Conservation (phyloP, 2,113 vertebrate genomes). For the Barnardius zonarius region DNA sequence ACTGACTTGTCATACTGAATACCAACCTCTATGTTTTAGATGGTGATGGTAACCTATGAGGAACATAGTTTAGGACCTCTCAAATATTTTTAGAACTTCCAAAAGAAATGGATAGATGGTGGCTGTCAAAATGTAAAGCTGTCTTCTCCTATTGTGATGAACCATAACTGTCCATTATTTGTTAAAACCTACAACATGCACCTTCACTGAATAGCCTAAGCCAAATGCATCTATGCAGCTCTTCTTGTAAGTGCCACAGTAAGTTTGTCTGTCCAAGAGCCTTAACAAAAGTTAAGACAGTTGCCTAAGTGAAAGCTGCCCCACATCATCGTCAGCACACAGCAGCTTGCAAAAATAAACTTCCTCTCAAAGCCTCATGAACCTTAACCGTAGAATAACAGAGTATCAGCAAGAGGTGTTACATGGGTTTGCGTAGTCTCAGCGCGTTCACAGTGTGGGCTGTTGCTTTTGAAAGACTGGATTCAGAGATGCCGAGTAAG, state of each 20-base stretch:
- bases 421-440: conserved; percentile 16
- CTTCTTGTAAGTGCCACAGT: not conserved
- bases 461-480: not conserved
- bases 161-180: not conserved
- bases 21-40: not conserved
- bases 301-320: conserved; percentile 29
- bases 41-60: not conserved
- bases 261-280: not conserved
- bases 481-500: not conserved
- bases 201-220: not conserved
- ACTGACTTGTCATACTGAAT: conserved; percentile 6
- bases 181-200: not conserved
- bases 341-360: conserved; percentile 56
- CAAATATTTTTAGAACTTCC: not conserved
- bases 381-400: conserved; percentile 11
- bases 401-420: conserved; percentile 5
- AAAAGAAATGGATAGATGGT: not conserved
- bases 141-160: not conserved
- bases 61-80: not conserved
- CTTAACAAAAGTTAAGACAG: conserved; percentile 1
- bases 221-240: not conserved
- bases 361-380: conserved; percentile 33
- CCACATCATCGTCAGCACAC: not conserved
- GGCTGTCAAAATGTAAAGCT: not conserved
- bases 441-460: not conserved